A percentile compares a stretch with the other conserved stretches of the same genome.
phyloP scores from a whole-genome alignment of 2,113 vertebrate genomes.

The Microcebus tavaratra region DNA sequence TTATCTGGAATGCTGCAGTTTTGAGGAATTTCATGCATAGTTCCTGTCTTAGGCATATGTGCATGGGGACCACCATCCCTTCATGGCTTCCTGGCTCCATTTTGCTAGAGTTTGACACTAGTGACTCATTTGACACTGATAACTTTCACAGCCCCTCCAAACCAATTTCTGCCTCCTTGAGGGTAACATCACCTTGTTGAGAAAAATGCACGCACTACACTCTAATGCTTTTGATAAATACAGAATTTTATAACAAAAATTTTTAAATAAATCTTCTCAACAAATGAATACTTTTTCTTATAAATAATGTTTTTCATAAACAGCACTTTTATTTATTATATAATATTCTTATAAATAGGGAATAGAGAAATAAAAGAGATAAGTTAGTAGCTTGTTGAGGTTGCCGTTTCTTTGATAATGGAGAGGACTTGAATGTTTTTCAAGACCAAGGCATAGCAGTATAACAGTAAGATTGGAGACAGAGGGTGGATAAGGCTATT shows the following conservation, averaged over 20 bases:
- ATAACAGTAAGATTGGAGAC: background rate
- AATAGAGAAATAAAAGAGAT: background rate
- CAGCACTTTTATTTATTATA: background rate
- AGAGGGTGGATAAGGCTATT: background rate
- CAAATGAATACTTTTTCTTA: background rate
- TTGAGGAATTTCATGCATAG: background rate
- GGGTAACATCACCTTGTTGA: background rate
- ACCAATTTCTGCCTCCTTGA: background rate
- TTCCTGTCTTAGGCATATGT: background rate
- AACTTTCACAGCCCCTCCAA: background rate
- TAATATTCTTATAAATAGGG: background rate
- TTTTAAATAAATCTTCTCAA: background rate
- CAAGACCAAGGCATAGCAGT: background rate
- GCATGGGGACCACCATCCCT: no score
- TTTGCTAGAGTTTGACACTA: background rate
- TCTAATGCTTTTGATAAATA: background rate
- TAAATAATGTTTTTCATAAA: background rate
- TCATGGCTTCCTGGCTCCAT: background rate
- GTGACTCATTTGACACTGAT: background rate
- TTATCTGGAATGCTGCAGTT: background rate
- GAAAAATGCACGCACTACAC: background rate
- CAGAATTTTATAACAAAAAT: background rate
- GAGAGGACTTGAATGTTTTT: background rate
- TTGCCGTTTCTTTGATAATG: background rate
- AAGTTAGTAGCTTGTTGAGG: background rate